Conservation (phyloP, 2,888 invertebrate genomes). For the Caenorhabditis panamensis region DNA sequence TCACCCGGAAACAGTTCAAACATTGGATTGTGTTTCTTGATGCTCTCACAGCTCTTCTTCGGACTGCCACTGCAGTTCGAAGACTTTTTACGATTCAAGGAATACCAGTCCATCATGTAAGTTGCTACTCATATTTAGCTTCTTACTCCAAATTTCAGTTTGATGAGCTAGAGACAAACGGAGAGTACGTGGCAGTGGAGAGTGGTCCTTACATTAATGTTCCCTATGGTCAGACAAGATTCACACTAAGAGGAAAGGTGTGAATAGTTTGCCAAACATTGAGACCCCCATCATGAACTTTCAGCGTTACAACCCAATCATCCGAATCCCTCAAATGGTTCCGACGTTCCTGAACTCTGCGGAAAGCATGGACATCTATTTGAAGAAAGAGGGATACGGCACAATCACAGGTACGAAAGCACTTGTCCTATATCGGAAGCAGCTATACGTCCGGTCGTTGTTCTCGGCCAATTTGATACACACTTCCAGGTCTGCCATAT, state of each 20-base stretch:
- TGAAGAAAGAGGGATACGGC: constrained; percentile 70
- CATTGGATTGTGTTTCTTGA: constrained; percentile 76
- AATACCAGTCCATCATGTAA: constrained; percentile 62
- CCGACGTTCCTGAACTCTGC: constrained; percentile 67
- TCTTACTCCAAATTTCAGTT: constrained; percentile 57
- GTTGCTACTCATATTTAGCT: background rate
- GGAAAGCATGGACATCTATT: constrained; percentile 69
- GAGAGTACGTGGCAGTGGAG: constrained; percentile 73
- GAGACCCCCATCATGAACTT: too few species aligned
- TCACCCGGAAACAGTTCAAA: constrained; percentile 73
- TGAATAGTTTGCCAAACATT: too few species aligned
- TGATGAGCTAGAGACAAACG: constrained; percentile 68
- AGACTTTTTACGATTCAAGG: constrained; percentile 61
- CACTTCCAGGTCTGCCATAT: constrained; percentile 65
- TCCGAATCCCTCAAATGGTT: constrained; percentile 40
- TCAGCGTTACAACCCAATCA: constrained; percentile 61
- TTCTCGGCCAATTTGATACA: background rate
- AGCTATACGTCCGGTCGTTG: constrained; percentile 39
- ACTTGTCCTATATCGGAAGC: constrained; percentile 5
- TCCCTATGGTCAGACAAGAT: constrained; percentile 61
- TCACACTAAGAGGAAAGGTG: constrained; percentile 55
- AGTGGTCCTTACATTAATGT: constrained; percentile 63
- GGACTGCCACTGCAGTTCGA: constrained; percentile 61
- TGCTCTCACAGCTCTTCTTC: constrained; percentile 64
- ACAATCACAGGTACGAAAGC: constrained; percentile 63